These are phyloP conservation scores for Corythaeola cristata DNA, from an alignment of 2,113 vertebrate genomes.

Conservation along the genomic window DNA sequence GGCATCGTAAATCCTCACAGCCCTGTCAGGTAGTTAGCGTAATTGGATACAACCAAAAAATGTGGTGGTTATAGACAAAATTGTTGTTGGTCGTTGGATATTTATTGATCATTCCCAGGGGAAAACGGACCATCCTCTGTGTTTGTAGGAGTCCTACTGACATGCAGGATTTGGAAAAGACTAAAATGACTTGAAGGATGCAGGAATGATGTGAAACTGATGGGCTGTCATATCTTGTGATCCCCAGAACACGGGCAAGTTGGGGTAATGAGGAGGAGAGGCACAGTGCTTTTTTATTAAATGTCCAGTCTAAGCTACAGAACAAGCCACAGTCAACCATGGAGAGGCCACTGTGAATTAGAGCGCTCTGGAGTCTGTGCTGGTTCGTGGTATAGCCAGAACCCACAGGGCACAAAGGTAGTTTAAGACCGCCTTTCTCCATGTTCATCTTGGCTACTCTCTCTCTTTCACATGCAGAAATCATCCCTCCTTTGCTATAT, in stretches of 20 bases:
- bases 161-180: neutral
- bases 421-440: neutral
- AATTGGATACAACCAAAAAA: neutral
- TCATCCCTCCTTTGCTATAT: neutral
- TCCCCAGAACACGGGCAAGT: neutral
- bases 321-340: neutral
- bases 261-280: neutral
- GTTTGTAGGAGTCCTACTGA: neutral
- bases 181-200: neutral
- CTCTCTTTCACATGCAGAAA: neutral
- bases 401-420: neutral
- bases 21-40: neutral
- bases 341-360: neutral
- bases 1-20: neutral
- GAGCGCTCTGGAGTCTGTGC: neutral
- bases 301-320: neutral
- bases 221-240: neutral
- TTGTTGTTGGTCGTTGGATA: neutral
- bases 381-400: neutral
- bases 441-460: neutral
- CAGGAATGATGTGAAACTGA: neutral
- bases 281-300: neutral
- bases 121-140: neutral
- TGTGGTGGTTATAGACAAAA: neutral
- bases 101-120: neutral